Conservation (phyloP, 2,113 vertebrate species). For the Atlantisia rogersi region DNA sequence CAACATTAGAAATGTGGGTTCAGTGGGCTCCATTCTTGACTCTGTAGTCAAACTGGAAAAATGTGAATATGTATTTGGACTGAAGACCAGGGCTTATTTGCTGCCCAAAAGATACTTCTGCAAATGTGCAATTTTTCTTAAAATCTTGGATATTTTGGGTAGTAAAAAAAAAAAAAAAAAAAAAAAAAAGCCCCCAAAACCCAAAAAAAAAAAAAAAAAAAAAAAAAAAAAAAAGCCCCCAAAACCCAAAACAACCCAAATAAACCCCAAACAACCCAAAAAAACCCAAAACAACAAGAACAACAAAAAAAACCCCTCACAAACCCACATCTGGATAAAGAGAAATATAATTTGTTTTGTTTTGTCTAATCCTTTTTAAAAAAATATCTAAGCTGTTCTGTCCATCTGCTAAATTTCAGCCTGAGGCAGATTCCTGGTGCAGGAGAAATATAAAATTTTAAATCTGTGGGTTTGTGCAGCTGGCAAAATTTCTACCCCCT, state of each 20-base stretch:
- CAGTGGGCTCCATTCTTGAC: not conserved
- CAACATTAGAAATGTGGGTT: not conserved
- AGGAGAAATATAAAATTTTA: not conserved
- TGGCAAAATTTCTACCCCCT: not conserved
- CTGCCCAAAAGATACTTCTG: not conserved
- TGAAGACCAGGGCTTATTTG: not conserved
- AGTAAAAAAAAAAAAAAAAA: not conserved
- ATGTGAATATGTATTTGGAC: not conserved
- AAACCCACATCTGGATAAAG: not conserved
- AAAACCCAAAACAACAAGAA: no score
- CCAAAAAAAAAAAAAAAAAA: not conserved
- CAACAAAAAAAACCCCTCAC: no score
- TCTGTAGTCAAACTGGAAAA: not conserved
- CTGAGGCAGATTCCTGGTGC: not conserved
- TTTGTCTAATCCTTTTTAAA: not conserved
- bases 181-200: no score
- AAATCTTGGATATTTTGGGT: not conserved
- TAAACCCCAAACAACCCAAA: no score
- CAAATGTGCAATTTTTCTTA: not conserved
- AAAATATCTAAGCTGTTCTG: not conserved
- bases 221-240: no score
- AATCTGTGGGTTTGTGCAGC: not conserved
- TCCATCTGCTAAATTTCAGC: slow-evolving; percentile 38
- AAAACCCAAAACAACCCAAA: no score
- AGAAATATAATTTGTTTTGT: not conserved